Evolutionary conservation across 2,113 vertebrate species (phyloP).

Genomic region (Neolamprologus tretocephalus): DNA sequence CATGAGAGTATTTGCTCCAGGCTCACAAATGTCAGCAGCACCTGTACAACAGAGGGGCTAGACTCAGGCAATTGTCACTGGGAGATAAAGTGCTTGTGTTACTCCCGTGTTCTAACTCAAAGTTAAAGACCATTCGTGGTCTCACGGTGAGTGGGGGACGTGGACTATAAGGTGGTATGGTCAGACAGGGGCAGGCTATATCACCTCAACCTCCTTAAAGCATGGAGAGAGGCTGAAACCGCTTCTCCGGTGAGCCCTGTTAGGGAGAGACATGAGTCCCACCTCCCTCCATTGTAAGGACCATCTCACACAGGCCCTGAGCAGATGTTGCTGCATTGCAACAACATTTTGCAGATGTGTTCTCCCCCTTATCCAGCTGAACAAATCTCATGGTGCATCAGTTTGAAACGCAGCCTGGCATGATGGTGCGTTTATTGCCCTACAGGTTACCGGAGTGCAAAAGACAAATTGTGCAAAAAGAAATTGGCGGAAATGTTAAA

Average conservation of each 20-base stretch:
- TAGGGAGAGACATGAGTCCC: background rate
- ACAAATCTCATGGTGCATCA: too few relatives aligned
- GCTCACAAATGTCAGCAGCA: background rate
- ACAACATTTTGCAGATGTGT: too few relatives aligned
- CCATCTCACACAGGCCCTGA: too few relatives aligned
- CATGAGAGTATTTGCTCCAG: background rate
- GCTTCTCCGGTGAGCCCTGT: background rate
- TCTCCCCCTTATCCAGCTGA: too few relatives aligned
- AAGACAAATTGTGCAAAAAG: background rate
- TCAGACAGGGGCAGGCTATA: background rate
- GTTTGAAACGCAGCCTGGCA: too few relatives aligned
- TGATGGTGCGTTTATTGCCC: background rate
- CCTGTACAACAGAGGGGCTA: background rate
- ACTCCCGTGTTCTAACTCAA: background rate
- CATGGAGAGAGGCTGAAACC: background rate
- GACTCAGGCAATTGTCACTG: background rate
- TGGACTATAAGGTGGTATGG: background rate
- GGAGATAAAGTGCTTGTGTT: background rate
- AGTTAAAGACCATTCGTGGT: background rate
- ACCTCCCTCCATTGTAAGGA: too few relatives aligned
- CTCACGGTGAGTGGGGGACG: background rate
- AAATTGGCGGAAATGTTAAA: background rate
- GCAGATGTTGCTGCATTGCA: too few relatives aligned
- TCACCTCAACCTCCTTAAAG: background rate
- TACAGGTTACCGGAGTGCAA: background rate